Percentiles rank a stretch among this genome's conserved stretches.
These are phyloP conservation scores for Aricia artaxerxes DNA, from an alignment of 2,888 invertebrate species.

Conservation along the genomic window DNA sequence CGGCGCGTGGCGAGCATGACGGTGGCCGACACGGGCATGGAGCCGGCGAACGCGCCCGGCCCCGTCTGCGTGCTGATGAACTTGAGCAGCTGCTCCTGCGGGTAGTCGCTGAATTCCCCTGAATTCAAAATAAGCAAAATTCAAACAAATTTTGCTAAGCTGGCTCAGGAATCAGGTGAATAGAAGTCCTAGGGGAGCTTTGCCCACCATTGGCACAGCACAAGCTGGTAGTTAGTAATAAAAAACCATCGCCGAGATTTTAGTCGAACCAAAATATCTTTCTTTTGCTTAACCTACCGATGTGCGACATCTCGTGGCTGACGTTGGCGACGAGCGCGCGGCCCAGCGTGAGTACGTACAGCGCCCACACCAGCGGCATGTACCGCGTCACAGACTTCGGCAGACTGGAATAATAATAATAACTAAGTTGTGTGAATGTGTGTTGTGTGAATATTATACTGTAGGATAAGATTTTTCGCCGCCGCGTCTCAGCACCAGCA, in stretches of 20 bases:
- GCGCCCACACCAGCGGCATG: slow-evolving; percentile 40
- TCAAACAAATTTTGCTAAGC: neutral
- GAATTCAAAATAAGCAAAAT: slow-evolving; percentile 36
- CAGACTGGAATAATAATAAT: slow-evolving; percentile 36
- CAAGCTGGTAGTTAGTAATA: neutral
- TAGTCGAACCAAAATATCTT: no score
- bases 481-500: no score
- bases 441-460: no score
- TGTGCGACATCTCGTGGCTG: slow-evolving; percentile 11
- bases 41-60: slow-evolving; percentile 88
- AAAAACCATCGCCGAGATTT: neutral
- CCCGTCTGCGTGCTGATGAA: slow-evolving; percentile 86
- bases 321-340: neutral
- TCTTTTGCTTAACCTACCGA: neutral
- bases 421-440: no score
- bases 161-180: neutral
- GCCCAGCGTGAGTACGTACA: slow-evolving; percentile 15
- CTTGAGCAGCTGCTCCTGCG: slow-evolving; percentile 87
- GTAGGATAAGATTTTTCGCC: no score
- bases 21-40: slow-evolving; percentile 92
- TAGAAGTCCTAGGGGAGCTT: neutral
- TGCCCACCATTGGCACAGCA: no score
- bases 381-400: slow-evolving; percentile 44
- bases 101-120: slow-evolving; percentile 86
- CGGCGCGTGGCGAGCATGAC: slow-evolving; percentile 88